Evolutionary conservation across 1,140 invertebrate species (phyloP).

Genomic region (Cherax quadricarinatus): DNA sequence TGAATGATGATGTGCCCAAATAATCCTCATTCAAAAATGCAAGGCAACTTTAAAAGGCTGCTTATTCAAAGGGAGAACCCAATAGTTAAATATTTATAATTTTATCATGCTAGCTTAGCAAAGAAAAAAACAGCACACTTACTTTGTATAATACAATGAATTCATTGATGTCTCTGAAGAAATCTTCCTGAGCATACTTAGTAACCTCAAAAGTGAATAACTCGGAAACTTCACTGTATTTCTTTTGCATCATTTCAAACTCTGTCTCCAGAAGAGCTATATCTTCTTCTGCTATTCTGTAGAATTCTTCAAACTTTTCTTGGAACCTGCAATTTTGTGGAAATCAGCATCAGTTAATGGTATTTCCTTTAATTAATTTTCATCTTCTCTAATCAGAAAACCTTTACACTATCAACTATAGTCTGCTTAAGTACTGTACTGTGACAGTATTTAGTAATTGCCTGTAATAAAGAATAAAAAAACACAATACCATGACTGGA

Average conservation of each 20-base stretch:
- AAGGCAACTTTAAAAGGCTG: too few species aligned
- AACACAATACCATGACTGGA: too few species aligned
- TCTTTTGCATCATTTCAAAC: constrained; percentile 71
- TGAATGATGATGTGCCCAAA: too few species aligned
- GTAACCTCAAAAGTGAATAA: constrained; percentile 95
- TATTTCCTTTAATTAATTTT: background rate
- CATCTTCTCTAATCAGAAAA: background rate
- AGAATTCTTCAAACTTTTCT: constrained; percentile 70
- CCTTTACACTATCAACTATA: too few species aligned
- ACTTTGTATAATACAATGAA: constrained; percentile 96
- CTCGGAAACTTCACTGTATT: constrained; percentile 89
- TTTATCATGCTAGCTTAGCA: too few species aligned
- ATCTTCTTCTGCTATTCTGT: constrained; percentile 60
- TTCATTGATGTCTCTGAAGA: constrained; percentile 95
- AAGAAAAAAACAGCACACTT: constrained; percentile 37
- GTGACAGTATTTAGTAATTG: too few species aligned
- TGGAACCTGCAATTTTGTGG: constrained; percentile 55
- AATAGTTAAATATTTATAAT: too few species aligned
- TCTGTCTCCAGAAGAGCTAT: constrained; percentile 68
- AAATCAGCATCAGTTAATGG: background rate
- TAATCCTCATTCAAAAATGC: too few species aligned
- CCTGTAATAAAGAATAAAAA: too few species aligned
- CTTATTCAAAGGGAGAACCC: too few species aligned
- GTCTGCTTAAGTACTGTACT: too few species aligned
- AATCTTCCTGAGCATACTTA: constrained; percentile 97